Base-by-base conservation (phyloP, 2,113 vertebrate genomes). In the Suricata suricatta region DNA sequence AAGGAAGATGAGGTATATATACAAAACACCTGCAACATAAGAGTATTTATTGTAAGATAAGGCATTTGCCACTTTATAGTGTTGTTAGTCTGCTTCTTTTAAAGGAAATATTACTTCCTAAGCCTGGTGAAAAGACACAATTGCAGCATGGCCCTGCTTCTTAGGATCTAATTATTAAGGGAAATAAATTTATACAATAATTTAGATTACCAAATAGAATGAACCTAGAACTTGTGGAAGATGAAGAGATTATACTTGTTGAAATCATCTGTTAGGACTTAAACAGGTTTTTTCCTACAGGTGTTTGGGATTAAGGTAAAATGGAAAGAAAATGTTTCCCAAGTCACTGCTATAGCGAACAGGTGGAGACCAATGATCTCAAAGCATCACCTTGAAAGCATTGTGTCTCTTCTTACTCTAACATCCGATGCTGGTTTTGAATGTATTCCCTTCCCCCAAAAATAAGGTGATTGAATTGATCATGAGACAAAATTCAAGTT, bases 61-160 rank as follows among this genome's bases (percentile, higher is more conserved):
- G 35, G 25, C 25, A 17, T 25, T 88, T 74, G n/a, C 2, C 31
- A 93, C 27, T 68, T 95, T n/a, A 50, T 33, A 68, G 33, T 69
- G 50, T 88, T 25, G 25, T 64, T 80, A 72, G 15, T 69, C 81
- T 93, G 72, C 71, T 82, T 82, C 27, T 95, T 87, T 95, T 82
- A 47, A 82, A 89, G 50, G 41, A 82, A 91, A n/a, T 72, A 16
- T 52, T 7, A 41, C 41, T 95, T 41, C 0, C 35, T 84, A 93
- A 72, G 10, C 19, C 44, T 54, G 25, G 52, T 72, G 50, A 92
- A 66, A 88, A 88, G 38, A 82, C 21, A 44, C 23, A 83, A 21
- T 84, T 50, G 47, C 19, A 76, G 47, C 85, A 71, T 54, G 23
- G 33, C 31, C 33, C 12, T 85, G 31, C 54, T 31, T 95, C 74